Conservation (phyloP, 1,140 invertebrate genomes). For the Sinonovacula constricta region DNA sequence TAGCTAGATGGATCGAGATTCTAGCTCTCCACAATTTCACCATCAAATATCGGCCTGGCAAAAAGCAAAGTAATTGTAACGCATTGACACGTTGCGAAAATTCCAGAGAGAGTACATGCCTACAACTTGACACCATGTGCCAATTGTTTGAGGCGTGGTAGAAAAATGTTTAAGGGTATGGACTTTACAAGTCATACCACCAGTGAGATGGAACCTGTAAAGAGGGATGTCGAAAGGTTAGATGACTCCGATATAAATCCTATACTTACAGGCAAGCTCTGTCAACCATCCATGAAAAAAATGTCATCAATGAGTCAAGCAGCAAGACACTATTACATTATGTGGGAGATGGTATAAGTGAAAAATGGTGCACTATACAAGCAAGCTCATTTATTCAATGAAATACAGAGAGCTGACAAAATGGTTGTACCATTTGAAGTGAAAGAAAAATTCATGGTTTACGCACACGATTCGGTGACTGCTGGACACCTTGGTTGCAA, state of each 20-base stretch:
- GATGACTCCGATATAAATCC: no score
- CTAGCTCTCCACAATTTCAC: no score
- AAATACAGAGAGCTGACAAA: slow-evolving; percentile 6
- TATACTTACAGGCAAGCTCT: no score
- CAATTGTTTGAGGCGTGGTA: background rate
- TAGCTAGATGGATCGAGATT: slow-evolving; percentile 7
- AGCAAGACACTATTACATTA: slow-evolving; percentile 1
- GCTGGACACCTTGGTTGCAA: background rate
- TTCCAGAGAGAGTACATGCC: background rate
- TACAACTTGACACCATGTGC: background rate
- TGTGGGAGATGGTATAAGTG: background rate
- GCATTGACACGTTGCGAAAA: background rate
- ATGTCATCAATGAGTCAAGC: background rate
- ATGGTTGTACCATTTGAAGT: background rate
- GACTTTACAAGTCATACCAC: no score
- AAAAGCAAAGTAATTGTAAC: no score
- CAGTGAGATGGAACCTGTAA: no score
- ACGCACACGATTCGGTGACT: background rate
- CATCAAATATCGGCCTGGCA: slow-evolving; percentile 2
- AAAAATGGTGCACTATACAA: background rate
- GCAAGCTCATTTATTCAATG: background rate
- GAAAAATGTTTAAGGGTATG: no score
- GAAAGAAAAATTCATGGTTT: background rate
- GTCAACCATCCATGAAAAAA: slow-evolving; percentile 6
- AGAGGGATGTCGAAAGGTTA: no score